phyloP scores from a whole-genome alignment of 1,140 invertebrate species.

The Vanessa atalanta region DNA sequence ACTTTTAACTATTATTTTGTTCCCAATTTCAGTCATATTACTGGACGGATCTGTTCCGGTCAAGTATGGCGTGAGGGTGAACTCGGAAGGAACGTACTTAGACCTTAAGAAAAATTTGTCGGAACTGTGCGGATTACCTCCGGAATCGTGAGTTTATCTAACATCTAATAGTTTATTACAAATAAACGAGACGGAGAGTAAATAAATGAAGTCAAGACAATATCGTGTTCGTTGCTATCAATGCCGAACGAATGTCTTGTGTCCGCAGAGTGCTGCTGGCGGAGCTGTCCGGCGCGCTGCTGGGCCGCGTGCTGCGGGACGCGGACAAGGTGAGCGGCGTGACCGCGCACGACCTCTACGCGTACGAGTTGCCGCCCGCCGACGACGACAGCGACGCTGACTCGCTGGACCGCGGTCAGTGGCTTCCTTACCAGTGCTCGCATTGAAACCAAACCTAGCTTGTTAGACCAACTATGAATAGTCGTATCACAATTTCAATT shows the following conservation, averaged over 20 bases:
- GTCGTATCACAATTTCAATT: background rate
- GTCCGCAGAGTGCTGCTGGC: slow-evolving; percentile 83
- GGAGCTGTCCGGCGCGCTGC: slow-evolving; percentile 85
- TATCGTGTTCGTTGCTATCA: background rate
- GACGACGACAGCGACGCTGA: slow-evolving; percentile 39
- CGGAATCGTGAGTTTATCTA: slow-evolving; percentile 73
- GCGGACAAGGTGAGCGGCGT: slow-evolving; percentile 53
- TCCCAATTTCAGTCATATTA: slow-evolving; percentile 83
- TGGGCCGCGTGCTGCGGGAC: slow-evolving; percentile 80
- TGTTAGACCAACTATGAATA: background rate
- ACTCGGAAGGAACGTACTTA: slow-evolving; percentile 89
- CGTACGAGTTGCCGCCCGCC: slow-evolving; percentile 71
- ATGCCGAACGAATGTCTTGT: background rate
- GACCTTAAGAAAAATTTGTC: slow-evolving; percentile 87
- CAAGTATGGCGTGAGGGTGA: slow-evolving; percentile 90
- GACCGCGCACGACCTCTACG: slow-evolving; percentile 70
- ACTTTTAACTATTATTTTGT: background rate
- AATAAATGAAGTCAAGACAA: background rate
- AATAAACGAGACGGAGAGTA: no score
- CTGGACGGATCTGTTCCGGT: slow-evolving; percentile 90
- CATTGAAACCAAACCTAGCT: background rate
- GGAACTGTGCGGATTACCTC: slow-evolving; percentile 83
- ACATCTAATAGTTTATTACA: background rate
- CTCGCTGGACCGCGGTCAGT: slow-evolving; percentile 42
- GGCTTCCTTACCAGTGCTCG: background rate